A percentile compares a stretch with the other conserved stretches of the same genome.
Evolutionary conservation across 2,113 vertebrate species (phyloP).

Genomic region (Dasyprocta punctata): DNA sequence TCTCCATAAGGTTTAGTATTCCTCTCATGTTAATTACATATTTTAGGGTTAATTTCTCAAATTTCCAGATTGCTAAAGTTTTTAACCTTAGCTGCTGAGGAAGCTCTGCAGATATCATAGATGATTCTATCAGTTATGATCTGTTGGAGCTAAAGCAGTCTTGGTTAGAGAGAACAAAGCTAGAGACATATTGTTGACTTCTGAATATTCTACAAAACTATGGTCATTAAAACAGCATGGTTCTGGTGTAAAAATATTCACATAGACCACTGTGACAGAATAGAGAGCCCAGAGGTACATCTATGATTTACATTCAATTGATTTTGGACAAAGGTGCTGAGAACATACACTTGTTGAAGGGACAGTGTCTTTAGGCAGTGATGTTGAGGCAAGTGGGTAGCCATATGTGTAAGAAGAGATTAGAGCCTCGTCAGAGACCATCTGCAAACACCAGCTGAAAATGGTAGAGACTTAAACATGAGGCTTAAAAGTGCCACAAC

Average conservation of each 20-base stretch:
- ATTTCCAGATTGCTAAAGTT: neutral
- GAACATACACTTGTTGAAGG: neutral
- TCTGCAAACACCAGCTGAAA: neutral
- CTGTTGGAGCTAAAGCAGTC: neutral
- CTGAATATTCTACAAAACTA: neutral
- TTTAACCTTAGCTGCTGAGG: neutral
- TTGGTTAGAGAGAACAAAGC: neutral
- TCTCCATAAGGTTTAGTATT: neutral
- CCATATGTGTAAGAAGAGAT: neutral
- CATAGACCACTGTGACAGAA: neutral
- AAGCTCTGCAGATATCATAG: neutral
- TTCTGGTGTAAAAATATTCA: neutral
- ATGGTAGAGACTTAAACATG: neutral
- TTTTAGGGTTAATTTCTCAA: constrained; percentile 48
- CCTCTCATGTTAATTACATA: neutral
- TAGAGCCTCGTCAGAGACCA: neutral
- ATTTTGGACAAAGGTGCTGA: neutral
- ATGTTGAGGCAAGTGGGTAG: neutral
- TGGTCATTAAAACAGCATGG: neutral
- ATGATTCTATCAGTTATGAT: neutral
- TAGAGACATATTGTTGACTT: neutral
- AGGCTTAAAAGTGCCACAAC: neutral
- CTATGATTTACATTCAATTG: neutral
- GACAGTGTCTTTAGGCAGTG: neutral
- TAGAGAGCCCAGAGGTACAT: neutral